Percentiles rank a stretch among this genome's conserved stretches.
phyloP scores from a whole-genome alignment of 2,113 vertebrate species.

The Indicator maculatus region DNA sequence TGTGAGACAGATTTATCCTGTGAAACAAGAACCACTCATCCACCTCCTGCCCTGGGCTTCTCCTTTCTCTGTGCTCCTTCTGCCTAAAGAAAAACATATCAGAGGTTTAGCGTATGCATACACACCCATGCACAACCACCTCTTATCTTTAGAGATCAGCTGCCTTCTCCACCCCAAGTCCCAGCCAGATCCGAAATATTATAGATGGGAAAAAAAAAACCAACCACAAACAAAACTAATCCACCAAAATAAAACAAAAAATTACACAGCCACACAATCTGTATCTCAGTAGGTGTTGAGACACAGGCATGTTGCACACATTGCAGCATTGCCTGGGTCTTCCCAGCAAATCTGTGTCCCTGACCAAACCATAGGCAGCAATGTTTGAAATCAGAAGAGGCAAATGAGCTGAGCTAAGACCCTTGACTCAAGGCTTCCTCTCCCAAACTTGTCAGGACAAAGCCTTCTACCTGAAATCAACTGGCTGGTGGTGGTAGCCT shows the following conservation, averaged over 20 bases:
- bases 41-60: slow-evolving; percentile 60
- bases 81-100: slow-evolving; percentile 71
- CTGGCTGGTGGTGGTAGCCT: background rate
- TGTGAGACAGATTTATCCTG: slow-evolving; percentile 58
- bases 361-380: background rate
- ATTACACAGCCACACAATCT: accelerated
- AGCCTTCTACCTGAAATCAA: background rate
- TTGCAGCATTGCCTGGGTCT: background rate
- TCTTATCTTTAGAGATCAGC: background rate
- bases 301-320: background rate
- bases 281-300: accelerated
- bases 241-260: no score
- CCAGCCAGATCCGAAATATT: background rate
- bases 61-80: slow-evolving; percentile 81
- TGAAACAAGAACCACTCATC: slow-evolving; percentile 80
- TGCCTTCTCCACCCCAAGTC: background rate
- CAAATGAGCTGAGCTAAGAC: background rate
- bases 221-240: no score
- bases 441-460: background rate
- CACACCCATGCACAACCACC: background rate
- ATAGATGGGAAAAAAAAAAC: background rate
- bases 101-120: background rate
- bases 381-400: background rate
- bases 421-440: background rate
- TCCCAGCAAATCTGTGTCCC: background rate